Percentiles rank a stretch among this genome's conserved stretches.
These are phyloP conservation scores for Drosophila peninsularis DNA, from an alignment of 2,888 invertebrate species.

Conservation along the genomic window DNA sequence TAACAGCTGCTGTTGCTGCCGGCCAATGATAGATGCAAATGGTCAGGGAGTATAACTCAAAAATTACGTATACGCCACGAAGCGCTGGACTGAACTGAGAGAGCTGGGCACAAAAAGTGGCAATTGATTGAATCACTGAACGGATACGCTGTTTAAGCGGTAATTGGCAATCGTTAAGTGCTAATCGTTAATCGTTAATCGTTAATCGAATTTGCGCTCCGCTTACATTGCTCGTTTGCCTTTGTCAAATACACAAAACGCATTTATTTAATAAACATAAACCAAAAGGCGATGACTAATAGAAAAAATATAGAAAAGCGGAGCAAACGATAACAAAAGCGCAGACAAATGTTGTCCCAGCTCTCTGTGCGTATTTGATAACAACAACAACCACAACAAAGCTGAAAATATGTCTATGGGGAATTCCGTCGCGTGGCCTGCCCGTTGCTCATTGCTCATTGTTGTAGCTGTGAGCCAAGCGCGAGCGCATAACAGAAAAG, in stretches of 20 bases:
- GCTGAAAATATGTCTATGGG: slow-evolving; percentile 28
- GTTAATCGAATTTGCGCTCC: slow-evolving; percentile 8
- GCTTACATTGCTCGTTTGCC: slow-evolving; percentile 21
- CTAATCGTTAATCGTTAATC: slow-evolving; percentile 38
- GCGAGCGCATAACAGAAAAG: neutral
- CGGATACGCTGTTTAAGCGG: slow-evolving; percentile 19
- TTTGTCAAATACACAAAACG: slow-evolving; percentile 38
- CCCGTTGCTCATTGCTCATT: slow-evolving; percentile 37
- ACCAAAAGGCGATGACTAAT: slow-evolving; percentile 22
- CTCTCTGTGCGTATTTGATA: slow-evolving; percentile 29
- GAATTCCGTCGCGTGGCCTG: slow-evolving; percentile 43
- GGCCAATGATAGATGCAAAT: slow-evolving; percentile 61
- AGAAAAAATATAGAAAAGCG: neutral
- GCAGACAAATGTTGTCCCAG: slow-evolving; percentile 29
- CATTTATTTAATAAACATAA: slow-evolving; percentile 48
- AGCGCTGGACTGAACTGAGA: neutral
- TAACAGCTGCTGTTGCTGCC: slow-evolving; percentile 29
- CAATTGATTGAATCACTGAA: slow-evolving; percentile 7
- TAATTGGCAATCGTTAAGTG: slow-evolving; percentile 19
- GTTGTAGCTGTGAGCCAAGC: slow-evolving; percentile 36
- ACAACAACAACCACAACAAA: slow-evolving; percentile 28
- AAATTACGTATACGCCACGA: slow-evolving; percentile 27
- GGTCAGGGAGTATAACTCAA: slow-evolving; percentile 20
- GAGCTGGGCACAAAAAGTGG: neutral
- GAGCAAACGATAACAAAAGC: slow-evolving; percentile 30